Base-by-base conservation (phyloP, 2,888 invertebrate genomes). In the Apotomis betuletana region DNA sequence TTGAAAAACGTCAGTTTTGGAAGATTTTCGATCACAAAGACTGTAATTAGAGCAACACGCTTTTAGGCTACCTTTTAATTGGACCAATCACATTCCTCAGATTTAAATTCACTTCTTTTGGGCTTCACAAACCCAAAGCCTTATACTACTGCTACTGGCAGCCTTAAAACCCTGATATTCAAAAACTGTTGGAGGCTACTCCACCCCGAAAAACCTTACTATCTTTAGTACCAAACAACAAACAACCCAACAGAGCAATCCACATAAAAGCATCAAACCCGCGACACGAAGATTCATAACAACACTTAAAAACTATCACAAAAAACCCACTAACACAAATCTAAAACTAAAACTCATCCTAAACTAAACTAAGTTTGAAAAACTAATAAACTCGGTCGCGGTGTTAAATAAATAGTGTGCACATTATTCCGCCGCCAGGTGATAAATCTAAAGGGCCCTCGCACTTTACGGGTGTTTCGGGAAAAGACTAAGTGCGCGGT, bases 391-490 rank as follows among this genome's bases (percentile, higher is more conserved):
- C 51, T 67, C 57, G 57, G 52, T 72, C 73, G 73, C 67, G 72
- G 55, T 76, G 76, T 75, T 77, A 81, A 82, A 84, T 82, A 84
- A 88, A 88, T 87, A 88, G 87, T 86, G 85, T 82, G 84, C 78
- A 86, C 84, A 88, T 89, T 88, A 88, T 86, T 85, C 71, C 88
- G 86, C 86, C 87, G 85, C 86, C 87, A 86, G 88, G 87, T 87
- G 88, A 88, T 88, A 87, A 86, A 88, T 88, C 88, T 85, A 77
- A 82, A 77, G 75, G 84, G 83, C 83, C 85, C 85, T 86, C 85
- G 86, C 87, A 83, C 81, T 85, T 85, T 83, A 84, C 81, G 75
- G 78, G 82, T 83, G 83, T 82, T 83, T 81, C 83, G 79, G 78
- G 83, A 85, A 82, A 87, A 84, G 85, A 86, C 84, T 83, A 83